Percentiles rank a stretch among this genome's conserved stretches.
Evolutionary conservation across 2,113 vertebrate genomes (phyloP).

Genomic region (Phyllostomus discolor): DNA sequence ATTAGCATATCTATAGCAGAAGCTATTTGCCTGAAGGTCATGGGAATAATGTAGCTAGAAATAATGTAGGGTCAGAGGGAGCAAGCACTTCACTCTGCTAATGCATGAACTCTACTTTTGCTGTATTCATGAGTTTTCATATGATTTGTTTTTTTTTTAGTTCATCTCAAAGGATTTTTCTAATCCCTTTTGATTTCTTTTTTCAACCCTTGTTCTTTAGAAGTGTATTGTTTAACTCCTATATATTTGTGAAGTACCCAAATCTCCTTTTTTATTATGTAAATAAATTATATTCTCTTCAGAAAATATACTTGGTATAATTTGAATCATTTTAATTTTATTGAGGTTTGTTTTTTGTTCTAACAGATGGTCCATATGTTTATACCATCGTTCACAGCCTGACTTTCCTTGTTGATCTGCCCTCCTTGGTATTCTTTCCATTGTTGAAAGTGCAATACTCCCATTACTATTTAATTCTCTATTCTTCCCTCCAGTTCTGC

Average conservation of each 20-base stretch:
- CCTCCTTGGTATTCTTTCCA: not conserved
- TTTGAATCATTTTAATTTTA: not conserved
- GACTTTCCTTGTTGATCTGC: not conserved
- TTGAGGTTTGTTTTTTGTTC: not conserved
- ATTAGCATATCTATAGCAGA: not conserved
- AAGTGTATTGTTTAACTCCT: not conserved
- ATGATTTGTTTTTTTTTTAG: not conserved
- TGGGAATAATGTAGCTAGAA: not conserved
- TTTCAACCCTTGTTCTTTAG: not conserved
- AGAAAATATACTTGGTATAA: not conserved
- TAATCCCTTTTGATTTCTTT: not conserved
- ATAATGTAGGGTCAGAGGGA: not conserved
- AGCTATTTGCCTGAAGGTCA: not conserved
- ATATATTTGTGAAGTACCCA: not conserved
- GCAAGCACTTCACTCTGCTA: not conserved
- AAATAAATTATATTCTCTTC: not conserved
- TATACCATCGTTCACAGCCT: not conserved
- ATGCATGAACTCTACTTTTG: not conserved
- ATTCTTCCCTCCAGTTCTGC: not conserved
- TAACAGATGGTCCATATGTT: not conserved
- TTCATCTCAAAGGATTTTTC: not conserved
- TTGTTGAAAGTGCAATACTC: not conserved
- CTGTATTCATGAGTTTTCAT: not conserved
- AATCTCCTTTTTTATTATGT: not conserved
- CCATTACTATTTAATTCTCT: not conserved